phyloP scores from a whole-genome alignment of 2,888 invertebrate genomes.

The Brachyptera risi region DNA sequence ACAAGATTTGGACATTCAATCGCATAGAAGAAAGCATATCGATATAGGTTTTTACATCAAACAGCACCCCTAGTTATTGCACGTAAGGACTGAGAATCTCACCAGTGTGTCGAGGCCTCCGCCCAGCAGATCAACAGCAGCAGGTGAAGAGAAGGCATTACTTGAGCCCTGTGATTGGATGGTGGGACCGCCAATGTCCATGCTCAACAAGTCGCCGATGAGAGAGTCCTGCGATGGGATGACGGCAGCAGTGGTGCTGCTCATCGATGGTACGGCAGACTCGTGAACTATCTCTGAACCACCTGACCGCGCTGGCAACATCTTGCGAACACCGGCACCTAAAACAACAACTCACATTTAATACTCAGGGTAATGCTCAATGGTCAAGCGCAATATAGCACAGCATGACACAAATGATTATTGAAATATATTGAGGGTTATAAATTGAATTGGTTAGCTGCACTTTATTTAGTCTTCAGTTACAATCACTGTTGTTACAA shows the following conservation, averaged over 20 bases:
- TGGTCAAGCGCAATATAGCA: background rate
- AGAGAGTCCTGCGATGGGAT: conserved; percentile 83
- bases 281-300: conserved; percentile 38
- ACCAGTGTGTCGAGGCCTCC: conserved; percentile 87
- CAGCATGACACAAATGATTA: background rate
- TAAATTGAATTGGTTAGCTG: too few species aligned
- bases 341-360: too few species aligned
- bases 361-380: too few species aligned
- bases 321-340: conserved; percentile 74
- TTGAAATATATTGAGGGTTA: too few species aligned
- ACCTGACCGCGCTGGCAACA: conserved; percentile 63
- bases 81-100: too few species aligned
- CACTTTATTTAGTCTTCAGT: too few species aligned
- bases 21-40: too few species aligned
- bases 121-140: conserved; percentile 75
- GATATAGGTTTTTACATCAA: too few species aligned
- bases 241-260: conserved; percentile 47
- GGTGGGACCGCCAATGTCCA: conserved; percentile 76
- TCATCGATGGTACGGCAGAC: background rate
- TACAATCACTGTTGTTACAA: too few species aligned
- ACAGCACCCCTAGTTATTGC: too few species aligned
- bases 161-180: conserved; percentile 45
- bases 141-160: conserved; percentile 45
- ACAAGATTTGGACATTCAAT: too few species aligned
- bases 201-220: conserved; percentile 93